A percentile compares a stretch with the other conserved stretches of the same genome.
These are phyloP conservation scores for Cliona cf. orientalis DNA, from an alignment of 37 sponge, comb jelly and placozoan genomes.

Conservation along the genomic window DNA sequence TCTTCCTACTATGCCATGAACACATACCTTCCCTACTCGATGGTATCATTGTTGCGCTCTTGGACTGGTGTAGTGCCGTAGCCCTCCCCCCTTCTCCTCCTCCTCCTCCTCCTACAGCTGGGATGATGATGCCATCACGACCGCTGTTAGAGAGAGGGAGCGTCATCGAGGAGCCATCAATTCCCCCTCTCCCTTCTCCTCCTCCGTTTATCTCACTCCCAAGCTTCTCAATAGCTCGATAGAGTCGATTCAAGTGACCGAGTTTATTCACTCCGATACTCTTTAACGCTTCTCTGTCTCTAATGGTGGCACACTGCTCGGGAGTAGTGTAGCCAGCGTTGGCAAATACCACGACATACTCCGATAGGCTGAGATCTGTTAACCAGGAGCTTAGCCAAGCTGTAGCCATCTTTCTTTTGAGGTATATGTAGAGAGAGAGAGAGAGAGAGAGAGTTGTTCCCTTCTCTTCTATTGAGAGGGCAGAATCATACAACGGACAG, in stretches of 20 bases:
- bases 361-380: conserved; percentile 48
- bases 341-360: conserved; percentile 52
- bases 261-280: conserved; percentile 65
- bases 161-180: not conserved
- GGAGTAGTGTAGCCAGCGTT: conserved; percentile 22
- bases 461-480: too few relatives aligned
- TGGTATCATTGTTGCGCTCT: too few relatives aligned
- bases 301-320: conserved; percentile 12
- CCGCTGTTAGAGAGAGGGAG: not conserved
- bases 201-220: not conserved
- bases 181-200: not conserved
- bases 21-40: too few relatives aligned
- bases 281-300: conserved; percentile 33
- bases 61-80: conserved; percentile 36
- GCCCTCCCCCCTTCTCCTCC: not conserved
- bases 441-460: not conserved
- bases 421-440: not conserved
- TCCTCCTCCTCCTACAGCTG: not conserved
- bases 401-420: not conserved
- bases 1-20: too few relatives aligned
- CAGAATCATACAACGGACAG: too few relatives aligned
- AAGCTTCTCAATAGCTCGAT: conserved; percentile 46
- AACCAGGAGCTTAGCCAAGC: conserved; percentile 63
- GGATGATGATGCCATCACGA: too few relatives aligned
- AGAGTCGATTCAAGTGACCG: conserved; percentile 65